These are phyloP conservation scores for Chelon auratus DNA, from an alignment of 2,797 vertebrate genomes.

Conservation along the genomic window DNA sequence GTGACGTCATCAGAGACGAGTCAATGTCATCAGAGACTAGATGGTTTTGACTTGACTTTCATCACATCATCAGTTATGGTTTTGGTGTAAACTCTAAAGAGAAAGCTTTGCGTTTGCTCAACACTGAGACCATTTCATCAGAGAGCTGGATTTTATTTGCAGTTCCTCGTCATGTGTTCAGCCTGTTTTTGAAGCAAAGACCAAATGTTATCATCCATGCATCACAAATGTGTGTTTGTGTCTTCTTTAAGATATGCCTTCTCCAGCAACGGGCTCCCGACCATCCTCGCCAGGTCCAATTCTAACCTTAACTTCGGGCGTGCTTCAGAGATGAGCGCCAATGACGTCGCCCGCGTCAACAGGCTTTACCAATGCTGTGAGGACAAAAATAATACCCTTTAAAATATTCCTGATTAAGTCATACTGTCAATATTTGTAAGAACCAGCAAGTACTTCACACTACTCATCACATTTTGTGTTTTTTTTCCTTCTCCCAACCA, in stretches of 20 bases:
- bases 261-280: constrained; percentile 45
- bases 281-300: constrained; percentile 27
- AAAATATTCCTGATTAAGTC: not conserved
- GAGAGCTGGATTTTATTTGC: too few relatives aligned
- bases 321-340: not conserved
- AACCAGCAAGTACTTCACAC: not conserved
- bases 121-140: too few relatives aligned
- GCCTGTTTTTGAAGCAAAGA: not conserved
- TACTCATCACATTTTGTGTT: not conserved
- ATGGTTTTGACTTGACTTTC: too few relatives aligned
- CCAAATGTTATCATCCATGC: too few relatives aligned
- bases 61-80: too few relatives aligned
- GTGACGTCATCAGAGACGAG: too few relatives aligned
- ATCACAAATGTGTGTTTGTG: not conserved
- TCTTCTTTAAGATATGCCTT: constrained; percentile 44
- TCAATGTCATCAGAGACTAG: too few relatives aligned
- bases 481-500: not conserved
- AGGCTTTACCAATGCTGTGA: constrained; percentile 52
- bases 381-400: not conserved
- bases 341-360: constrained; percentile 58
- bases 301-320: not conserved
- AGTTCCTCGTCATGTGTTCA: too few relatives aligned
- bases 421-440: too few relatives aligned
- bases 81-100: too few relatives aligned
- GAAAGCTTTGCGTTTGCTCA: too few relatives aligned